Evolutionary conservation across 2,888 invertebrate genomes (phyloP).

Genomic region (Eristalis intricaria): DNA sequence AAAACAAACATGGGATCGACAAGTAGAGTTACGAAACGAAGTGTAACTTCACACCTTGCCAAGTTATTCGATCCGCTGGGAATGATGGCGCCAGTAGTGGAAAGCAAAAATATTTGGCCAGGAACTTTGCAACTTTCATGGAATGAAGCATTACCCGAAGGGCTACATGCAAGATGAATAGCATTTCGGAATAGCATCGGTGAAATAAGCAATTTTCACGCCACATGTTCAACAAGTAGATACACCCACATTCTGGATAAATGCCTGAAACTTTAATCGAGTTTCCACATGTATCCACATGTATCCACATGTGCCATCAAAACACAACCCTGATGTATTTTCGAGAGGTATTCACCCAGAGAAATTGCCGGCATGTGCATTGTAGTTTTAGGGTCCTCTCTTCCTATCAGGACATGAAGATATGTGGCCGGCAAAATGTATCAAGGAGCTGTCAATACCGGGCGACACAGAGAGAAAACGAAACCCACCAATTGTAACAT

Average conservation of each 20-base stretch:
- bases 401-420: background rate
- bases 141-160: constrained; percentile 44
- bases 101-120: constrained; percentile 57
- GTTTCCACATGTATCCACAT: no score
- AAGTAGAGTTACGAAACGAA: constrained; percentile 43
- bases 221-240: constrained; percentile 13
- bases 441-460: background rate
- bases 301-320: no score
- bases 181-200: background rate
- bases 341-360: constrained; percentile 2
- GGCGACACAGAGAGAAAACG: background rate
- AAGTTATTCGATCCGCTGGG: constrained; percentile 56
- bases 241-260: constrained; percentile 8
- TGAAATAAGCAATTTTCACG: constrained; percentile 17
- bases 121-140: constrained; percentile 50
- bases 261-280: no score
- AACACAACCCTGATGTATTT: no score
- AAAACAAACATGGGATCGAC: constrained; percentile 17
- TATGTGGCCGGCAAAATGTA: background rate
- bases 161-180: constrained; percentile 28
- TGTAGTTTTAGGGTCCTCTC: constrained; percentile 4
- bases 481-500: background rate
- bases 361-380: background rate
- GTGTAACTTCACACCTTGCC: constrained; percentile 26
- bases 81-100: constrained; percentile 43